Conservation (phyloP, 64 coral and sea anemone species). For the Pachyseris speciosa region DNA sequence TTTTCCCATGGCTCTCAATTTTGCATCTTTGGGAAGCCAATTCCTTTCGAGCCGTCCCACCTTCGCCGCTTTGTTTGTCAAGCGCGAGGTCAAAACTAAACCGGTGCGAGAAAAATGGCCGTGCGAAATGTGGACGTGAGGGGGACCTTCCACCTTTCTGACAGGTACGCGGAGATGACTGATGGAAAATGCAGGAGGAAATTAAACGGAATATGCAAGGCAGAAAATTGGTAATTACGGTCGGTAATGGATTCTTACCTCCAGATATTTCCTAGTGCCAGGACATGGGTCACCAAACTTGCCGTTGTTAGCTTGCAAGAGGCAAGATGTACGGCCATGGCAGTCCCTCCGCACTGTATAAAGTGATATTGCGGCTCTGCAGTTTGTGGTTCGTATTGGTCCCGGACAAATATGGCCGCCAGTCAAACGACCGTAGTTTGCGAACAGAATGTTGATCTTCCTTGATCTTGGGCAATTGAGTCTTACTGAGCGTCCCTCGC, state of each 20-base stretch:
- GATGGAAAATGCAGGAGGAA: too few species aligned
- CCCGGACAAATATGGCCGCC: neutral
- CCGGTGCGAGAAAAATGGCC: too few species aligned
- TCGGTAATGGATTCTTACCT: neutral
- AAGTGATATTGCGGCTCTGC: neutral
- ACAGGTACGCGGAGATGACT: neutral
- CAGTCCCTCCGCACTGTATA: neutral
- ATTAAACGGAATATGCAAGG: neutral
- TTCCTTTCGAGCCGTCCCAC: too few species aligned
- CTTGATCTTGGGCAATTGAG: neutral
- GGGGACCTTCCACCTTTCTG: too few species aligned
- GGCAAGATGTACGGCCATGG: neutral
- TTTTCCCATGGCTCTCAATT: too few species aligned
- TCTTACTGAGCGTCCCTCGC: neutral
- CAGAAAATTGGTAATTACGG: neutral
- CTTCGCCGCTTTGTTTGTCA: too few species aligned
- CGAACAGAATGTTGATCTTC: neutral
- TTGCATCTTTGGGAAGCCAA: too few species aligned
- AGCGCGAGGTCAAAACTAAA: too few species aligned
- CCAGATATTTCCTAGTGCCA: neutral
- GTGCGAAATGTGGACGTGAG: too few species aligned
- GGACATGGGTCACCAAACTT: neutral
- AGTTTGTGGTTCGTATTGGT: neutral
- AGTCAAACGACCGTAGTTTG: neutral
- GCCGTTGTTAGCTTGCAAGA: neutral